phyloP scores from a whole-genome alignment of 2,888 invertebrate species.

The Fragum fragum region DNA sequence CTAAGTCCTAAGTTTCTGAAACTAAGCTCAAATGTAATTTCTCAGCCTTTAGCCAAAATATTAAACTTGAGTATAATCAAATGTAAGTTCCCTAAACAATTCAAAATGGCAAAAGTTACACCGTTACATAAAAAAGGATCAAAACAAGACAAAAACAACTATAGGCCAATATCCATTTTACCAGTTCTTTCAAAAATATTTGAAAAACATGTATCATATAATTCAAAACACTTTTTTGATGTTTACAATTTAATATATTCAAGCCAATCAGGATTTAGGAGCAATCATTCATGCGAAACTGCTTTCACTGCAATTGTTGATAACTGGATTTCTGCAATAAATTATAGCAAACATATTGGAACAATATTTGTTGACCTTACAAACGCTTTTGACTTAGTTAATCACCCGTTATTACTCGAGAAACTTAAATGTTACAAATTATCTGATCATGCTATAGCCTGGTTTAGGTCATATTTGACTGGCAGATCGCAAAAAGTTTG shows the following conservation, averaged over 20 bases:
- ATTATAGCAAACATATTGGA: neutral
- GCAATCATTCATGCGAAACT: constrained; percentile 15
- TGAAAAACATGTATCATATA: neutral
- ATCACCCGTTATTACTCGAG: neutral
- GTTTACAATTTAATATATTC: neutral
- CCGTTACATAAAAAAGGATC: constrained; percentile 12
- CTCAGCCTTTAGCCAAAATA: neutral
- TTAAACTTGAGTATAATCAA: too few relatives aligned
- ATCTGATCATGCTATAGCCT: too few relatives aligned
- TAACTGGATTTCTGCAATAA: neutral
- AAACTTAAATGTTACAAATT: neutral
- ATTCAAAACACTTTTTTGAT: too few relatives aligned
- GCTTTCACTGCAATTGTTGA: neutral
- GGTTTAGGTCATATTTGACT: too few relatives aligned
- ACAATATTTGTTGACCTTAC: neutral
- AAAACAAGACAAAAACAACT: constrained; percentile 7
- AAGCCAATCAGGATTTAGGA: constrained; percentile 20
- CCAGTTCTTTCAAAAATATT: neutral
- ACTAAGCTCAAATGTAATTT: neutral
- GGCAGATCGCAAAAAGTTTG: too few relatives aligned
- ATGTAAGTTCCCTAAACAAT: neutral
- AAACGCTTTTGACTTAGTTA: neutral
- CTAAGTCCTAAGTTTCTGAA: constrained; percentile 4
- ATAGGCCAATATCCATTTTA: constrained; percentile 17
- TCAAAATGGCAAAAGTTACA: neutral